Evolutionary conservation across 2,113 vertebrate species (phyloP).

Genomic region (Mesembrinibis cayennensis): DNA sequence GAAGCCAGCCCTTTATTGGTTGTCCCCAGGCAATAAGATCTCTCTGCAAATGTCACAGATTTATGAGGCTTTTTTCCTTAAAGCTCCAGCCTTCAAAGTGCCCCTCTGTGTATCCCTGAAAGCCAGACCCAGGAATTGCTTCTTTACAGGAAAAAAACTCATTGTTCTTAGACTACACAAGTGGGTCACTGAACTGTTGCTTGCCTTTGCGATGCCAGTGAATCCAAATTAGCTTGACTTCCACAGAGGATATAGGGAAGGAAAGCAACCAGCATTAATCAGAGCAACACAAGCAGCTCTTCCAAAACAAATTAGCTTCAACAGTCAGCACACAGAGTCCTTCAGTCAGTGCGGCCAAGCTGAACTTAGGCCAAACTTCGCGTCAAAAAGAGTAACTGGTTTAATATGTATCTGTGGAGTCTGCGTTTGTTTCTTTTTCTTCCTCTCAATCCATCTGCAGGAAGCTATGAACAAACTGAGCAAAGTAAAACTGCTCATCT

Average conservation of each 20-base stretch:
- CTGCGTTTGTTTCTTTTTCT: not conserved
- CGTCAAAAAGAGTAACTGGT: not conserved
- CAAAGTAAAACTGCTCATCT: not conserved
- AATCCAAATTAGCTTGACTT: constrained; percentile 29
- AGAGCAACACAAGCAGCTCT: not conserved
- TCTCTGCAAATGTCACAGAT: not conserved
- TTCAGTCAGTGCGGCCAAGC: not conserved
- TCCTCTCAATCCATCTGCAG: not conserved
- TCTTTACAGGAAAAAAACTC: not conserved
- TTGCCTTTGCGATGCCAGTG: not conserved
- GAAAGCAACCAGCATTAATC: not conserved
- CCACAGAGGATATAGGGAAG: not conserved
- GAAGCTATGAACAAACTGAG: not conserved
- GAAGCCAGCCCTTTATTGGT: not conserved
- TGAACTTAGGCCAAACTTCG: not conserved
- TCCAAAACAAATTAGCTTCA: constrained; percentile 27
- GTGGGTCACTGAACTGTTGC: constrained; percentile 16
- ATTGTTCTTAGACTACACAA: not conserved
- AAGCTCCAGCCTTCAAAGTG: not conserved
- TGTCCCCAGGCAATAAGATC: not conserved
- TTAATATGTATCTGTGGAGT: not conserved
- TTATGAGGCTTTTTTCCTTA: not conserved
- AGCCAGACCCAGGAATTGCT: not conserved
- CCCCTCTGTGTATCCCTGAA: not conserved
- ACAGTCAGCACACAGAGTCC: constrained; percentile 14